Evolutionary conservation across 92 coral and sea anemone genomes (phyloP), one percentile per base, ranked within the genome.

Genomic region (Porites cylindrica): DNA sequence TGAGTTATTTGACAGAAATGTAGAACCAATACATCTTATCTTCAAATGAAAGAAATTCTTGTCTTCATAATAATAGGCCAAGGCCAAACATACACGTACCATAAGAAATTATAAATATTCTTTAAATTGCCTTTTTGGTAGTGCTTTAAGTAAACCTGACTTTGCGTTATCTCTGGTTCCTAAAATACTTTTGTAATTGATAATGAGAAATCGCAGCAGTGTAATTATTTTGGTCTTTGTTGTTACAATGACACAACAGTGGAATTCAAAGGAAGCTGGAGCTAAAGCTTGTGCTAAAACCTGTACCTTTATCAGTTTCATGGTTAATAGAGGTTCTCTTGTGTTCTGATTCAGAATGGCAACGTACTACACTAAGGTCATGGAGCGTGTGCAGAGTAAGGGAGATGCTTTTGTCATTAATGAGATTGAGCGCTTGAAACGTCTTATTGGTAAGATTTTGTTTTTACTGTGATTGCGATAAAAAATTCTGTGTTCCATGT

Each of bases 351-450:
- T 4, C 52, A 96, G 98, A 87, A 75, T 91, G 87, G 98, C 98
- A 51, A 86, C 82, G 43, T 96, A 96, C 72, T 96, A 96, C 78
- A 93, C 94, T 9, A 96, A 92, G 68, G 94, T 93, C 56, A 94
- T 96, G 98, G 98, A 94, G 85, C 79, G 89, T 52, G 86, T 96
- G 1, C 69, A 64, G 58, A 69, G 78, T 18, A 88, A 77, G 54
- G 98, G 98, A 21, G 96, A 94, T 56, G 54, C 83, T 52, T 96
- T 96, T 85, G 78, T 96, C 72, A 84, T 93, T 1, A 52, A 61
- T 70, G 98, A 96, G 79, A 88, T 91, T 61, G 90, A 80, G 21
- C 97, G 98, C 56, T 82, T 96, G 83, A 88, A 89, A 16, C 96
- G 98, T 1, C 58, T 96, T 24, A 90, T 96, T 17, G 98, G 98